These are phyloP conservation scores for Penaeus monodon DNA, from an alignment of 2,888 invertebrate genomes.

Conservation along the genomic window DNA sequence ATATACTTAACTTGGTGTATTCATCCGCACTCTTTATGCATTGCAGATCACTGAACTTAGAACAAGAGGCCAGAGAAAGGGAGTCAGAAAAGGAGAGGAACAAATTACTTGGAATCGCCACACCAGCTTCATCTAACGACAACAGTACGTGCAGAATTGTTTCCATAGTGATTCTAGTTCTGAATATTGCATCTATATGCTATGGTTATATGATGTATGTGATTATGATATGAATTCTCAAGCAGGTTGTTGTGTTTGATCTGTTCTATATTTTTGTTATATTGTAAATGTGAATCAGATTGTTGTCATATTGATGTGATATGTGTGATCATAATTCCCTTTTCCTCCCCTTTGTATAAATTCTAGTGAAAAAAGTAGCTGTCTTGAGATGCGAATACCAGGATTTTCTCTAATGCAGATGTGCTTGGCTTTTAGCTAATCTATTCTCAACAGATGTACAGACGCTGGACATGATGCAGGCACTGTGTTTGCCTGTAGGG, in stretches of 20 bases:
- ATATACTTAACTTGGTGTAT: neutral
- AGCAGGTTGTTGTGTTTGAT: too few relatives aligned
- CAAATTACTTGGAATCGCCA: constrained; percentile 72
- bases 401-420: too few relatives aligned
- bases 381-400: too few relatives aligned
- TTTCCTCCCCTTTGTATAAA: neutral
- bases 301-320: neutral
- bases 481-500: constrained; percentile 93
- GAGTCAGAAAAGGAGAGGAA: constrained; percentile 82
- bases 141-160: constrained; percentile 27
- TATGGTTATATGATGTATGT: neutral
- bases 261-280: too few relatives aligned
- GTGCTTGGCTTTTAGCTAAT: constrained; percentile 30
- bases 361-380: too few relatives aligned
- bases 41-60: constrained; percentile 92
- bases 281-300: too few relatives aligned
- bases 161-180: too few relatives aligned
- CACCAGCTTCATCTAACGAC: constrained; percentile 40
- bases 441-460: constrained; percentile 77
- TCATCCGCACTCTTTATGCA: neutral
- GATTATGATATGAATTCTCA: neutral
- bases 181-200: too few relatives aligned
- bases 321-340: neutral
- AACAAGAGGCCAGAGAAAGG: constrained; percentile 90
- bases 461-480: constrained; percentile 96